Evolutionary conservation across 2,797 vertebrate species (phyloP).

Genomic region (Tachyglossus aculeatus): DNA sequence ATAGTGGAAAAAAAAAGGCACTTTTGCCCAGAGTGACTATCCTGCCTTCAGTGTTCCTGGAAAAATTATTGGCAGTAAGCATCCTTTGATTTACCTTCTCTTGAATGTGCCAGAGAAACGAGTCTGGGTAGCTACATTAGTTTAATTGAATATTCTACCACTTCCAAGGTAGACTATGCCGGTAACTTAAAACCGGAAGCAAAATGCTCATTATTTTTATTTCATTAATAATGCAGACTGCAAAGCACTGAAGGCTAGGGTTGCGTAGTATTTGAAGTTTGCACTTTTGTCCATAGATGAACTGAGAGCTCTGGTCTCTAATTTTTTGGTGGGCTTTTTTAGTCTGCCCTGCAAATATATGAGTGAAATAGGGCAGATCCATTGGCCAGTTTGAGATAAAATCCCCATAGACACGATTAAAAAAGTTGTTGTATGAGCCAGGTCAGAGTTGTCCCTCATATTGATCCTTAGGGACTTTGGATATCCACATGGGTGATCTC

Average conservation of each 20-base stretch:
- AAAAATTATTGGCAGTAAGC: conserved; percentile 2
- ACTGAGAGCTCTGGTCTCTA: neutral
- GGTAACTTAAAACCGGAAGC: conserved; percentile 27
- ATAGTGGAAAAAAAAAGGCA: neutral
- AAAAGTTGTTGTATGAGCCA: too few species aligned
- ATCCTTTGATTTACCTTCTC: conserved; percentile 30
- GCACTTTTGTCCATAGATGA: conserved; percentile 1
- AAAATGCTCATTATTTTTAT: conserved; percentile 39
- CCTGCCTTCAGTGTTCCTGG: neutral
- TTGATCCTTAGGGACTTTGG: too few species aligned
- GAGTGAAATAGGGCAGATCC: neutral
- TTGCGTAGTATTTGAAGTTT: conserved; percentile 23
- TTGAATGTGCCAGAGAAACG: conserved; percentile 8
- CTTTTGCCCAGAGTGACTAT: neutral
- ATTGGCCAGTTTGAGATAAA: conserved; percentile 7
- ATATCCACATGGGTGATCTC: too few species aligned
- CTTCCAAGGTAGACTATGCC: conserved; percentile 1
- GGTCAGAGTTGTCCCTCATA: too few species aligned
- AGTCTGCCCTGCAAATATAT: neutral
- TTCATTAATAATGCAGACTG: conserved; percentile 47
- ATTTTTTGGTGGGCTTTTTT: too few species aligned
- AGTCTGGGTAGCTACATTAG: conserved; percentile 8
- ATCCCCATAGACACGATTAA: conserved; percentile 5
- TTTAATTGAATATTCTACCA: conserved; percentile 23
- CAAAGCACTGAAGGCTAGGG: conserved; percentile 3